A percentile compares a stretch with the other conserved stretches of the same genome.
Evolutionary conservation across 2,888 invertebrate species (phyloP).

Genomic region (Hyposoter didymator): DNA sequence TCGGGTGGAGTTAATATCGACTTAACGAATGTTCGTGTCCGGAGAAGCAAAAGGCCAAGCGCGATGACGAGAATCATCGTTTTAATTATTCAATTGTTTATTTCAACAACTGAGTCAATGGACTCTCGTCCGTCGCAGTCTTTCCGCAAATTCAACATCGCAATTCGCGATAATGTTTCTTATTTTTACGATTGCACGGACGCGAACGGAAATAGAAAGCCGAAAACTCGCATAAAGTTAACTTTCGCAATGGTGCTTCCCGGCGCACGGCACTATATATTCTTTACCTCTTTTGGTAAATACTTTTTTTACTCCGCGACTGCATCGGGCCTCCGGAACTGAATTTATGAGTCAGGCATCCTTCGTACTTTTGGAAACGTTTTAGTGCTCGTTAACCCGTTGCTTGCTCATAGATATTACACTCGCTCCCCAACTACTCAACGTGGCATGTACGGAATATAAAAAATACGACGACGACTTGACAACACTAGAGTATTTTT

Average conservation of each 20-base stretch:
- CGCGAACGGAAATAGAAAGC: neutral
- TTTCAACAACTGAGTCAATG: neutral
- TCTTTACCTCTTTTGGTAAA: slow-evolving; percentile 22
- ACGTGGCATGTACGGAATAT: slow-evolving; percentile 30
- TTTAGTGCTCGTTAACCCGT: slow-evolving; percentile 75
- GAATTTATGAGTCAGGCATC: slow-evolving; percentile 73
- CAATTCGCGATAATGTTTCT: neutral
- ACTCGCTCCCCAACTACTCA: neutral
- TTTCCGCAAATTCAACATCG: neutral
- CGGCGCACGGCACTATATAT: too few species aligned
- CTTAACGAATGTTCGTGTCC: slow-evolving; percentile 1
- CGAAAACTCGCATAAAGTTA: neutral
- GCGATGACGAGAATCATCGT: neutral
- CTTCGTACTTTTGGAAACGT: slow-evolving; percentile 70
- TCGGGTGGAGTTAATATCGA: slow-evolving; percentile 30
- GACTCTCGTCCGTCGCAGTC: neutral
- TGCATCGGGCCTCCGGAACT: slow-evolving; percentile 64
- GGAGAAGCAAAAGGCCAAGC: neutral
- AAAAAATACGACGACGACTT: slow-evolving; percentile 37
- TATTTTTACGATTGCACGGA: neutral
- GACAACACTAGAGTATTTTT: neutral
- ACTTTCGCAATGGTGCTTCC: neutral
- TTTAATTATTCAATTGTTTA: neutral
- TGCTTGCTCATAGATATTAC: slow-evolving; percentile 45
- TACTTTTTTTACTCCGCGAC: slow-evolving; percentile 27